phyloP scores from a whole-genome alignment of 2,888 invertebrate species.

The Cyclophora punctaria region DNA sequence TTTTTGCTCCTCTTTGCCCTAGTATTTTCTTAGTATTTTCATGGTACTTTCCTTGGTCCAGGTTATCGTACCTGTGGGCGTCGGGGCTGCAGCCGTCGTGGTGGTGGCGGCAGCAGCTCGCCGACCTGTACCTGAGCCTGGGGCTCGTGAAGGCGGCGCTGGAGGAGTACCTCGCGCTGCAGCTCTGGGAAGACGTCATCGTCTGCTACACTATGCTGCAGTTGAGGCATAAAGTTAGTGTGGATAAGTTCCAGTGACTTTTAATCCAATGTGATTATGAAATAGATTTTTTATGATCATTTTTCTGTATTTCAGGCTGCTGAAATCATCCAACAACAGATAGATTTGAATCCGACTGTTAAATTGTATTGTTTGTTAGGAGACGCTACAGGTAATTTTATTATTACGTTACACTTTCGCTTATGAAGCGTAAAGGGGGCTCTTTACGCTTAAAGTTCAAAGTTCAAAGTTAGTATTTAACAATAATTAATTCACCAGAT shows the following conservation, averaged over 20 bases:
- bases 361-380: slow-evolving; percentile 94
- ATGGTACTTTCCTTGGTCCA: slow-evolving; percentile 13
- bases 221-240: slow-evolving; percentile 83
- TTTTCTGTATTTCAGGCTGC: slow-evolving; percentile 78
- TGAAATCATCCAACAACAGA: slow-evolving; percentile 87
- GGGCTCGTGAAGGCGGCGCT: slow-evolving; percentile 91
- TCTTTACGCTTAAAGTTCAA: too few species aligned
- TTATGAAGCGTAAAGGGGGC: too few species aligned
- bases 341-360: slow-evolving; percentile 85
- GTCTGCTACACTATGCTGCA: slow-evolving; percentile 91
- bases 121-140: slow-evolving; percentile 84
- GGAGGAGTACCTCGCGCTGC: slow-evolving; percentile 82
- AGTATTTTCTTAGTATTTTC: not conserved
- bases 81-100: slow-evolving; percentile 83
- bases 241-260: too few species aligned
- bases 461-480: too few species aligned
- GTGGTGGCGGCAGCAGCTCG: slow-evolving; percentile 84
- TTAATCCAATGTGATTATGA: too few species aligned
- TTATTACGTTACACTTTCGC: not conserved
- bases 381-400: slow-evolving; percentile 78
- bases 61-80: slow-evolving; percentile 80
- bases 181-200: slow-evolving; percentile 95
- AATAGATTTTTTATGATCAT: too few species aligned
- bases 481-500: slow-evolving; percentile 58
- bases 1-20: not conserved